Evolutionary conservation across 2,888 invertebrate species (phyloP), one percentile per base, ranked within the genome.

Genomic region (Hirtodrosophila histrioides): DNA sequence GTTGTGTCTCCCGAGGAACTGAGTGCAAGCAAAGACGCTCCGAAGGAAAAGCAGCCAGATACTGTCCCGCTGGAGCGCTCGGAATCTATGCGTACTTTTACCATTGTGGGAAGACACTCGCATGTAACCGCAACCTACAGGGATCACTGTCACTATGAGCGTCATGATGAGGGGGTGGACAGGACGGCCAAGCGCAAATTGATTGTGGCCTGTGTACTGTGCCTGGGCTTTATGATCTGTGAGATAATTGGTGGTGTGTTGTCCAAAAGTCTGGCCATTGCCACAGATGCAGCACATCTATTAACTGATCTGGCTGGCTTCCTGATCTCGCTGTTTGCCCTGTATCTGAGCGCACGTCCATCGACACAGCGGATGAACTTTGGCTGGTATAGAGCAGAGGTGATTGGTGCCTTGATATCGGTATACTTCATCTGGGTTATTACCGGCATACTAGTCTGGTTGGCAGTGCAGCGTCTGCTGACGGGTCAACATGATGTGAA

Each of bases 401-500:
- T 99, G 2, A 96, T 99, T 60, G 99, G 99, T 6, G 99, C 99
- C 0, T 92, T 99, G 66, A 95, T 97, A 4, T 99, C 99, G 0
- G 98, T 99, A 0, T 93, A 99, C 0, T 93, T 99, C 87, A 98
- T 99, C 86, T 99, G 99, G 99, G 96, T 99, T 54, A 96, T 99
- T 39, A 99, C 99, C 0, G 99, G 97, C 6, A 94, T 99, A 23
- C 93, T 99, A 36, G 96, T 99, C 7, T 99, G 97, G 92, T 93
- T 98, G 92, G 99, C 99, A 0, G 93, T 97, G 6, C 93, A 96
- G 88, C 93, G 99, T 37, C 94, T 98, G 58, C 93, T 97, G 36
- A 92, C 94, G 72, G 92, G 94, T 78, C 92, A 95, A 66, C 99
- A 97, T 91, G 95, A 97, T 86, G 95, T 99, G 45, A 94, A 99